Evolutionary conservation across 2,888 invertebrate species (phyloP), one percentile per base, ranked within the genome.

Genomic region (Germaria angustata): DNA sequence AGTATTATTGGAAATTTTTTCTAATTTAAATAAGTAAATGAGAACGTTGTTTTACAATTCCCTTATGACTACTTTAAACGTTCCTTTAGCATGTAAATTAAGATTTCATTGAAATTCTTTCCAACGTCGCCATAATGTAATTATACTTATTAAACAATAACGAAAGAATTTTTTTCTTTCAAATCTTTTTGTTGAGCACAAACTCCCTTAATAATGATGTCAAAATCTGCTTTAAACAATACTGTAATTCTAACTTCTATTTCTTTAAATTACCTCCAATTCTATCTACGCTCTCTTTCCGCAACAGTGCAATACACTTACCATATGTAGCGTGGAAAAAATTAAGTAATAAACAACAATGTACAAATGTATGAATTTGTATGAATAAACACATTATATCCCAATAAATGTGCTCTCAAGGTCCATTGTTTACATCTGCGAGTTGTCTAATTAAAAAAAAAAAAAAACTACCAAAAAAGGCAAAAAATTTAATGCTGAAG

Each of bases 371-470:
- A 66, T 71, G 66, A 81, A 68, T 77, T 77, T 61, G 77, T 65
- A 17, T 20, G 39, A 73, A 72, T 61, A 72, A 63, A 81, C 72
- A 73, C 78, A 78, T 81, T 78, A 78, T 73, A 65, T 69, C 51
- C 68, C 78, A 78, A 81, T 81, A 71, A 82, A 76, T 79, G 59
- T 76, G 71, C 79, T 72, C 79, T 79, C 71, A 57, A 82, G 59
- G 51, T 46, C 77, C 39, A 76, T 82, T 82, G 66, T 82, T 71
- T 75, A 71, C 82, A 82, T 79, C 53, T 79, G 82, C 71, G 82
- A 78, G 59, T 75, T 75, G 82, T 82, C 69, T 57, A 73, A 79
- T 71, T 59, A 15, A 15, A 65, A 36, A 61, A 68, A 36, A 69
- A 68, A 36, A 69, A 55, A 71, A 44, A 34, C 36, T 57, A 75